phyloP scores from a whole-genome alignment of 2,888 invertebrate species.

The Cremastinae sp. region DNA sequence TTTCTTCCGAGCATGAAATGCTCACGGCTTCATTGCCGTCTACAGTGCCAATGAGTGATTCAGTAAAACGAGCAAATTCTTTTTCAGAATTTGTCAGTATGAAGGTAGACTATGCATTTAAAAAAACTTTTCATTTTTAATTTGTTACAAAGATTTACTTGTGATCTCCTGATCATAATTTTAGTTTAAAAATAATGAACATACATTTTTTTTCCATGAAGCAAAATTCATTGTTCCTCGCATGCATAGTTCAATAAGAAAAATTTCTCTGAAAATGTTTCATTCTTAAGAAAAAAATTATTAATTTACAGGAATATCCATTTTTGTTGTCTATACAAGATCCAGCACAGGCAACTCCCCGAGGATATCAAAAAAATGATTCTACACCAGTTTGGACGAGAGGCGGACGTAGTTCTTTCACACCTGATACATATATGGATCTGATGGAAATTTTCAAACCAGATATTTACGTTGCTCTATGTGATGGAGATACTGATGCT shows the following conservation, averaged over 20 bases:
- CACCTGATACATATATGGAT: constrained; percentile 88
- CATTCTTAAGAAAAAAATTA: too few relatives aligned
- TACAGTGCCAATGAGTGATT: constrained; percentile 85
- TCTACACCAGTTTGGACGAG: constrained; percentile 90
- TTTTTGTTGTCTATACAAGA: constrained; percentile 85
- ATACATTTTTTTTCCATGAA: too few relatives aligned
- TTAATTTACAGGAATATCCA: constrained; percentile 79
- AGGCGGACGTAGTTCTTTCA: constrained; percentile 87
- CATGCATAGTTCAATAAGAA: too few relatives aligned
- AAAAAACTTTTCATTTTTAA: not conserved
- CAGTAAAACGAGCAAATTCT: constrained; percentile 83
- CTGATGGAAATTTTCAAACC: constrained; percentile 89
- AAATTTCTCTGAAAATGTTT: too few relatives aligned
- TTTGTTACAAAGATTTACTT: not conserved
- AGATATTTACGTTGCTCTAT: constrained; percentile 90
- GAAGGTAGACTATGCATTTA: constrained; percentile 67
- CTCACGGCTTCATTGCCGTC: constrained; percentile 88
- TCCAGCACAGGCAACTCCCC: constrained; percentile 84
- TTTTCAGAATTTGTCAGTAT: constrained; percentile 85
- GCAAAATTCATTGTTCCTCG: too few relatives aligned
- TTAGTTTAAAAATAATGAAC: too few relatives aligned
- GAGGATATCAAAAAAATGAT: constrained; percentile 87
- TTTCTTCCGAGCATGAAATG: constrained; percentile 84
- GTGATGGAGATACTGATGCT: constrained; percentile 88
- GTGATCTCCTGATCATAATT: too few relatives aligned